These are phyloP conservation scores for Erinaceus europaeus DNA, from an alignment of 2,113 vertebrate species.

Conservation along the genomic window DNA sequence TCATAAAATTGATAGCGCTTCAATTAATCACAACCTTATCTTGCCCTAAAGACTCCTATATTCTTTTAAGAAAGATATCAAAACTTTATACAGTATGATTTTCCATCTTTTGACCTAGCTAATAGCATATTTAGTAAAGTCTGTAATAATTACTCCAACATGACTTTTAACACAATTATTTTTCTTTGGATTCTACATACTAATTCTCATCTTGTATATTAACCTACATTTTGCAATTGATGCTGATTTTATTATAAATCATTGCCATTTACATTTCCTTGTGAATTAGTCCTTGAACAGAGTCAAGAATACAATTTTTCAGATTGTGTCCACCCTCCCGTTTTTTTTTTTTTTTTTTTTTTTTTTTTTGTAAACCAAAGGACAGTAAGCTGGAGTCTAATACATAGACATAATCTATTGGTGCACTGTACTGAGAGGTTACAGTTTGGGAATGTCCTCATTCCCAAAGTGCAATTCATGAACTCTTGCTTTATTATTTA, in stretches of 20 bases:
- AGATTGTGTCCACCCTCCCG: too few relatives aligned
- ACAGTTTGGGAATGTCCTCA: background rate
- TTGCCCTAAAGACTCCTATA: background rate
- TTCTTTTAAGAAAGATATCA: background rate
- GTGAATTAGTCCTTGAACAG: background rate
- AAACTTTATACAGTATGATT: background rate
- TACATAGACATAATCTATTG: background rate
- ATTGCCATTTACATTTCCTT: background rate
- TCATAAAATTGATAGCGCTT: background rate
- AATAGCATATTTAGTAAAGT: background rate
- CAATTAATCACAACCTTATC: conserved; percentile 8
- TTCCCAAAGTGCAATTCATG: background rate
- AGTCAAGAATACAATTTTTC: too few relatives aligned
- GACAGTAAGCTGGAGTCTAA: background rate
- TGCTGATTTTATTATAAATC: background rate
- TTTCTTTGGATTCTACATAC: background rate
- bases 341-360: too few relatives aligned
- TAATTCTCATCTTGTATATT: background rate
- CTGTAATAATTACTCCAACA: background rate
- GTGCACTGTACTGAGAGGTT: background rate
- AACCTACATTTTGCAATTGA: background rate
- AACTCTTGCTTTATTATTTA: too few relatives aligned
- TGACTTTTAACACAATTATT: background rate
- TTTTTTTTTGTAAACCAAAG: conserved; percentile 36
- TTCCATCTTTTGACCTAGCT: background rate